A percentile compares a stretch with the other conserved stretches of the same genome.
phyloP scores from a whole-genome alignment of 2,888 invertebrate genomes.

The Nowickia ferox region DNA sequence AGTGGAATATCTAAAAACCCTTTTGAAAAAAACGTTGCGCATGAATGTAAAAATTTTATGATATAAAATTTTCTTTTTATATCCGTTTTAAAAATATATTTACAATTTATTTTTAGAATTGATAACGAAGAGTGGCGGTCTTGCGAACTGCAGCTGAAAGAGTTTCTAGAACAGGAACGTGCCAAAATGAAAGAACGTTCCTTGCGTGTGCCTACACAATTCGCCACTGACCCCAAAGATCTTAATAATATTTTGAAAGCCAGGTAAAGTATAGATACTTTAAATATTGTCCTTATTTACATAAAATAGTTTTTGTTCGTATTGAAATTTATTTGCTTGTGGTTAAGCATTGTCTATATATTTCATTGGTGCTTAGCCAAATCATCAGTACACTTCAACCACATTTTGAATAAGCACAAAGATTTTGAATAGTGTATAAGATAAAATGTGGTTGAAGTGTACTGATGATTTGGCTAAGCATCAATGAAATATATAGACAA shows the following conservation, averaged over 20 bases:
- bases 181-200: constrained; percentile 81
- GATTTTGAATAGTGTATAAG: too few species aligned
- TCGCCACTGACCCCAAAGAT: constrained; percentile 79
- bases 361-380: too few species aligned
- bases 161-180: constrained; percentile 80
- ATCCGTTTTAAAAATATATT: neutral
- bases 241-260: constrained; percentile 80
- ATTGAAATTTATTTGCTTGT: too few species aligned
- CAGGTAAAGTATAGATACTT: constrained; percentile 74
- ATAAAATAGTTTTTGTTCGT: too few species aligned
- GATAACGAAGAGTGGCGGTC: constrained; percentile 81
- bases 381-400: too few species aligned
- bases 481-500: too few species aligned
- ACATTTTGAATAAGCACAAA: too few species aligned
- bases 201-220: constrained; percentile 76
- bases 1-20: neutral
- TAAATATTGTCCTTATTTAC: neutral
- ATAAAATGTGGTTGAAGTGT: too few species aligned
- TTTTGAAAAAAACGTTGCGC: neutral
- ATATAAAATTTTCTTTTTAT: constrained; percentile 1
- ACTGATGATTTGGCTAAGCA: too few species aligned
- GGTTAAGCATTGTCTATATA: too few species aligned
- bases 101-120: constrained; percentile 75
- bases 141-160: constrained; percentile 80
- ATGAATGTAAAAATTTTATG: neutral